These are phyloP conservation scores for Thera obeliscata DNA, from an alignment of 2,888 invertebrate genomes.

Conservation along the genomic window DNA sequence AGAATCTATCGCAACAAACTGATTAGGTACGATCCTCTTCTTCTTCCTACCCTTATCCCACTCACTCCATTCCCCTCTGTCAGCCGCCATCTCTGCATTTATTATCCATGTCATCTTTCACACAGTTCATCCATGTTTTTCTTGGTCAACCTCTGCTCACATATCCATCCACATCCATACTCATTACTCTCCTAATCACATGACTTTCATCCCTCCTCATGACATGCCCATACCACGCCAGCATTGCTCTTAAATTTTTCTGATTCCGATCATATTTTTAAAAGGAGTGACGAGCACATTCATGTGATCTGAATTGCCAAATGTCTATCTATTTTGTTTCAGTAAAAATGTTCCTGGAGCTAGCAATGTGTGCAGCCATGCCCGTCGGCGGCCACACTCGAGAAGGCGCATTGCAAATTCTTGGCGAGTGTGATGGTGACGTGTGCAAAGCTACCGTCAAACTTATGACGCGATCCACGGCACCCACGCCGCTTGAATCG, in stretches of 20 bases:
- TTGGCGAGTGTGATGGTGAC: constrained; percentile 94
- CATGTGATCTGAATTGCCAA: neutral
- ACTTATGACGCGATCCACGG: constrained; percentile 89
- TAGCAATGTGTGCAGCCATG: constrained; percentile 97
- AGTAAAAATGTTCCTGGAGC: constrained; percentile 97
- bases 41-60: too few relatives aligned
- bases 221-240: too few relatives aligned
- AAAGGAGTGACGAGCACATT: neutral
- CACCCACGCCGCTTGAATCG: constrained; percentile 86
- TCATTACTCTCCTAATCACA: too few relatives aligned
- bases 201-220: too few relatives aligned
- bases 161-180: too few relatives aligned
- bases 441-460: constrained; percentile 94
- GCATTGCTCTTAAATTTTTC: too few relatives aligned
- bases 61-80: too few relatives aligned
- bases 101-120: too few relatives aligned
- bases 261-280: too few relatives aligned
- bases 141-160: too few relatives aligned
- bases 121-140: too few relatives aligned
- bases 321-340: constrained; percentile 39
- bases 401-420: constrained; percentile 95
- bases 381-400: constrained; percentile 97
- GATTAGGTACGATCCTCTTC: neutral
- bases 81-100: too few relatives aligned
- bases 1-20: neutral